These are phyloP conservation scores for Agonopterix heracliana DNA, from an alignment of 2,888 invertebrate species.

Conservation along the genomic window DNA sequence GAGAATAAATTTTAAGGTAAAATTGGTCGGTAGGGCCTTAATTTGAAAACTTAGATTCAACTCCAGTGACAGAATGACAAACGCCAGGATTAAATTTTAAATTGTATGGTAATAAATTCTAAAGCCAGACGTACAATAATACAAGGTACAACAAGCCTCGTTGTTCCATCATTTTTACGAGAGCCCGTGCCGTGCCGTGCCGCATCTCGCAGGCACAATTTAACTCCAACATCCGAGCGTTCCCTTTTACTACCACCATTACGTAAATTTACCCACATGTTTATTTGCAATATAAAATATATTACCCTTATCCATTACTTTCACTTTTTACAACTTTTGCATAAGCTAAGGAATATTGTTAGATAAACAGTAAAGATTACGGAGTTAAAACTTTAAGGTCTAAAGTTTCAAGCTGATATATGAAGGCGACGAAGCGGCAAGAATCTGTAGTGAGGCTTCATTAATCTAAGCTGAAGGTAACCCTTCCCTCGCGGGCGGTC, in stretches of 20 bases:
- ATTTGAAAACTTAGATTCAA: no score
- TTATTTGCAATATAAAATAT: constrained; percentile 72
- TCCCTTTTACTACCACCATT: constrained; percentile 63
- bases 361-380: not conserved
- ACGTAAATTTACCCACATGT: constrained; percentile 73
- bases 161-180: constrained; percentile 35
- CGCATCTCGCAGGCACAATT: constrained; percentile 21
- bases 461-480: constrained; percentile 47
- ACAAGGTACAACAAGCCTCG: constrained; percentile 18
- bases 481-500: constrained; percentile 35
- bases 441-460: constrained; percentile 34
- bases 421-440: constrained; percentile 24
- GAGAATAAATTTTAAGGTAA: no score
- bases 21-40: no score
- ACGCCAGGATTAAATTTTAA: no score
- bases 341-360: constrained; percentile 14
- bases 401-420: constrained; percentile 6
- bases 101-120: no score
- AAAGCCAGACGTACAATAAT: constrained; percentile 8
- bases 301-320: constrained; percentile 37
- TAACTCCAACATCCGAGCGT: constrained; percentile 28
- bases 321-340: constrained; percentile 12
- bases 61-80: no score
- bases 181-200: constrained; percentile 20
- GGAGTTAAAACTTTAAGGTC: constrained; percentile 1